Base-by-base conservation (phyloP, 35 echinoderm and acorn worm genomes). In the Ptychodera flava region DNA sequence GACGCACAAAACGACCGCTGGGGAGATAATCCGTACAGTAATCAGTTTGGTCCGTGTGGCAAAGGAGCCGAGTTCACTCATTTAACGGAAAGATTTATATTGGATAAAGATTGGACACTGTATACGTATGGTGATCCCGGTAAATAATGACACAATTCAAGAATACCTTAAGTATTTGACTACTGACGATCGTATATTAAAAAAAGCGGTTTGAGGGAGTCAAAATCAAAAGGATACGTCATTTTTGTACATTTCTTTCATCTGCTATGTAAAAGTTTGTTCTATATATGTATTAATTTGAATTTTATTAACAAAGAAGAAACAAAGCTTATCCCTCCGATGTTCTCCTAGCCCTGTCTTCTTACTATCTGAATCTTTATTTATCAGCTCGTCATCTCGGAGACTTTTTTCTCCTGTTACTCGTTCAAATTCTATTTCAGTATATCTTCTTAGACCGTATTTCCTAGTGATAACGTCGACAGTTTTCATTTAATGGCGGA, bases 1-100 rank as follows among this genome's bases (percentile, higher is more conserved):
- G 88, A 84, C 1, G 78, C 88, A 81, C 77, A 6, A 22, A 64
- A 64, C 45, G 45, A 64, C 45, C 22, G 22, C 45, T 64, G 22
- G 6, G 22, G 45, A 64, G 45, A 64, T 64, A 64, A 22, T 22
- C 45, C 45, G 6, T 64, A 64, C 45, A 64, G 6, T 12, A 64
- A 64, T 64, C 45, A 64, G 45, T 64, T 64, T 64, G 45, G 45
- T 12, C 6, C 6, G 22, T 64, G 45, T 64, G 45, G 45, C 22
- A 22, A 64, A 64, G 6, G 22, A 64, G 45, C 45, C 22, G 45
- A 64, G 45, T 64, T 12, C 45, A 64, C 45, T 64, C 45, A 64
- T 64, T 22, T 64, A 6, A 64, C 45, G 22, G 6, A 6, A 22
- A 64, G 45, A 22, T 64, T 64, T 64, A 22, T 64, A 22, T 22